Base-by-base conservation (phyloP, 2,888 invertebrate genomes). In the Dasysyrphus tricinctus region DNA sequence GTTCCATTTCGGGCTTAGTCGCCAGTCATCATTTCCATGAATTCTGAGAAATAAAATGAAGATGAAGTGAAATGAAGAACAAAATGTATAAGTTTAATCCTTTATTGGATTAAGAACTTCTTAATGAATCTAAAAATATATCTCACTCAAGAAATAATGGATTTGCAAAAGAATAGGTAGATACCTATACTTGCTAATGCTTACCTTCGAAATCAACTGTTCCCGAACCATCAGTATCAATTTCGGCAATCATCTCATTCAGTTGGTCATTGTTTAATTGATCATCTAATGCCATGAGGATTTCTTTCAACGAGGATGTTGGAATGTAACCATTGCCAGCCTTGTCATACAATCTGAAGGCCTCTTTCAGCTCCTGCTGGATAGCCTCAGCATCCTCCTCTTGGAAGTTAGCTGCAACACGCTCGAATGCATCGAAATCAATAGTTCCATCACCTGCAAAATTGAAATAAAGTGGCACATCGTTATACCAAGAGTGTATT, bases 131-230 rank as follows among this genome's bases (percentile, higher is more conserved):
- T 49, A 3, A 37, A 14, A 72, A 72, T 37, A 5, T 12, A 39
- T 29, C 63, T 42, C 32, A 24, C 24, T 37, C 19, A 49, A 72
- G 19, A 54, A 34, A 34, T 34, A 24, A 67, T 32, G n/a, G 47
- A 7, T 47, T 16, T 0, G 19, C 9, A 8, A 8, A 16, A 16
- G 19, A 19, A 9, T 0, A 7, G 16, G 0, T 12, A n/a, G n/a
- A n/a, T n/a, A n/a, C n/a, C n/a, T n/a, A n/a, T n/a, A n/a, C n/a
- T 24, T 24, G 24, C 24, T 2, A 47, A 47, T n/a, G 24, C 93
- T 93, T 93, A 98, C 98, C 98, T 94, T 99, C 98, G 93, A 99
- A 99, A 94, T 99, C 99, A 90, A 99, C 99, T 89, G 99, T 99
- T 91, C 99, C 99, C 90, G 98, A 98, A 91, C 98, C 98, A 93